Evolutionary conservation across 2,888 invertebrate species (phyloP).

Genomic region (Cyclophora albipunctata): DNA sequence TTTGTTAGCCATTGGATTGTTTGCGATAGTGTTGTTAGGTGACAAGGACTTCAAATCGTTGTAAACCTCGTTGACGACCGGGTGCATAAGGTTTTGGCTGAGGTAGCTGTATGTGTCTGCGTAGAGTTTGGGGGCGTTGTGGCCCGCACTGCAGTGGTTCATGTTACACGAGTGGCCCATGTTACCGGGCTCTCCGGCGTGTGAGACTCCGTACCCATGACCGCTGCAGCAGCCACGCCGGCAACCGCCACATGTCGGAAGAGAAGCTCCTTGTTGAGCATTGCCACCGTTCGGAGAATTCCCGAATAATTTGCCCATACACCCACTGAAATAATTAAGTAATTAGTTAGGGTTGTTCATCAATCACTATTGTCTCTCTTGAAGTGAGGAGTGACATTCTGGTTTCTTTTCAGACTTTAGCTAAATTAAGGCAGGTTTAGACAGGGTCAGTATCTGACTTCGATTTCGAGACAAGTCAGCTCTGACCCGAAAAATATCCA

Average conservation of each 20-base stretch:
- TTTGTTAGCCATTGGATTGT: slow-evolving; percentile 40
- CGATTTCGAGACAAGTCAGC: too few species aligned
- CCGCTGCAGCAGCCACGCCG: slow-evolving; percentile 34
- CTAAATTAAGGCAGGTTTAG: too few species aligned
- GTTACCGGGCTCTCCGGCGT: slow-evolving; percentile 33
- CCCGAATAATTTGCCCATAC: slow-evolving; percentile 62
- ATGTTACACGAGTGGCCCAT: slow-evolving; percentile 5
- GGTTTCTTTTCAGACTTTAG: too few species aligned
- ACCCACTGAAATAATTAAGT: slow-evolving; percentile 46
- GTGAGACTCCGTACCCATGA: slow-evolving; percentile 23
- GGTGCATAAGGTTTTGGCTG: slow-evolving; percentile 57
- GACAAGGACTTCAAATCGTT: slow-evolving; percentile 51
- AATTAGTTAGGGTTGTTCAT: too few species aligned
- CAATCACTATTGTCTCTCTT: too few species aligned
- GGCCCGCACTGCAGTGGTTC: slow-evolving; percentile 33
- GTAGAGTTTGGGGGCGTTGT: slow-evolving; percentile 49
- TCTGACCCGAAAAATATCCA: too few species aligned
- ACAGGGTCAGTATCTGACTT: too few species aligned
- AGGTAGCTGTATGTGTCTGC: slow-evolving; percentile 57
- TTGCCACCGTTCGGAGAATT: slow-evolving; percentile 22
- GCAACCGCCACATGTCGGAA: slow-evolving; percentile 32
- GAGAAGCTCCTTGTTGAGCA: slow-evolving; percentile 8
- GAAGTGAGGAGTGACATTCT: too few species aligned
- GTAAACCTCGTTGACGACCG: slow-evolving; percentile 58
- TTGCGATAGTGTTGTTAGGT: slow-evolving; percentile 49